These are phyloP conservation scores for Lordiphosa stackelbergi DNA, from an alignment of 1,140 invertebrate genomes.

Conservation along the genomic window DNA sequence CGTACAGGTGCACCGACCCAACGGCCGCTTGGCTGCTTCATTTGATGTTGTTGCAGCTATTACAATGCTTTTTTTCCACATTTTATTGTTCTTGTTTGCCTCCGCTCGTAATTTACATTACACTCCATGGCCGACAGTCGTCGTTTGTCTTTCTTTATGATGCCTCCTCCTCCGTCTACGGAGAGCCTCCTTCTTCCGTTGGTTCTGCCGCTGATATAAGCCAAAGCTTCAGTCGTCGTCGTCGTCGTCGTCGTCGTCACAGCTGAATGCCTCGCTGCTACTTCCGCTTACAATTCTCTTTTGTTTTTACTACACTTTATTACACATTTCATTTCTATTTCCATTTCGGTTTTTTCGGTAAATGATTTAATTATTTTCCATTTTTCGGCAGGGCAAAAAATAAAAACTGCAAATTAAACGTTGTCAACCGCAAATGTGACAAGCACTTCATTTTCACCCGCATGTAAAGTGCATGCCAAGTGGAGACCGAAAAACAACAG, in stretches of 20 bases:
- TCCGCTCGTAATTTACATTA: constrained; percentile 66
- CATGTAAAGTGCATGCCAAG: constrained; percentile 59
- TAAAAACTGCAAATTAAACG: constrained; percentile 62
- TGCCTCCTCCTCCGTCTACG: constrained; percentile 14
- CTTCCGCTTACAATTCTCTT: constrained; percentile 69
- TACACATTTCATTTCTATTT: constrained; percentile 63
- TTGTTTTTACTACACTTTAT: constrained; percentile 63
- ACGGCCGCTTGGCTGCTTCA: constrained; percentile 40
- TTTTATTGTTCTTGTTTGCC: constrained; percentile 64
- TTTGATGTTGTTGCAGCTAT: constrained; percentile 41
- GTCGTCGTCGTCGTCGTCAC: constrained; percentile 44
- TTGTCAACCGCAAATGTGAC: constrained; percentile 67
- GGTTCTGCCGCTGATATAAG: constrained; percentile 35
- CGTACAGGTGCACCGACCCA: constrained; percentile 45
- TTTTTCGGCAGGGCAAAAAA: constrained; percentile 18
- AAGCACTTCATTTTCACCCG: constrained; percentile 63
- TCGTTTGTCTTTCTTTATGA: constrained; percentile 64
- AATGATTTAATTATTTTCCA: constrained; percentile 67
- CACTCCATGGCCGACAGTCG: constrained; percentile 47
- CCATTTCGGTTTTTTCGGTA: constrained; percentile 31
- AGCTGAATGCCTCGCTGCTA: constrained; percentile 65
- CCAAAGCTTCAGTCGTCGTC: constrained; percentile 27
- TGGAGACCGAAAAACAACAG: constrained; percentile 21
- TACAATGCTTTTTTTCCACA: constrained; percentile 28
- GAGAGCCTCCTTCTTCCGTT: constrained; percentile 39